Conservation (phyloP, 2,113 vertebrate species). For the Peromyscus californicus region DNA sequence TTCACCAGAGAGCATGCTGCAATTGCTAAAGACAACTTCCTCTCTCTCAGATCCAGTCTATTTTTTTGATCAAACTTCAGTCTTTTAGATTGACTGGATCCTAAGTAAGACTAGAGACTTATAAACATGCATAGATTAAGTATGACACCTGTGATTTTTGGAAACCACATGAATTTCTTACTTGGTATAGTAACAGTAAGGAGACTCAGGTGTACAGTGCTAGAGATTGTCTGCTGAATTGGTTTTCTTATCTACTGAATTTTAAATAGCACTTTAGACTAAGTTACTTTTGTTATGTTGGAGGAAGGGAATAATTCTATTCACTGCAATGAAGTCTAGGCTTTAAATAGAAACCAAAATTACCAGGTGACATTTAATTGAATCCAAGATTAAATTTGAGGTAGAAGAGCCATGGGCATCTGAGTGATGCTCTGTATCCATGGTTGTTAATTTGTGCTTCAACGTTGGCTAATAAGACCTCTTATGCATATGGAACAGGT, state of each 20-base stretch:
- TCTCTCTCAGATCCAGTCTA: background rate
- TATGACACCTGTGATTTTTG: background rate
- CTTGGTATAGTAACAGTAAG: background rate
- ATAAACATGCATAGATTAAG: background rate
- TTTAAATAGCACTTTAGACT: constrained; percentile 48
- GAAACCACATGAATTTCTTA: background rate
- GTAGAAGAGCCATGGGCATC: background rate
- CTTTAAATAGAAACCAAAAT: constrained; percentile 54
- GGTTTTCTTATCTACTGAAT: constrained; percentile 56
- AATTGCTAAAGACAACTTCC: background rate
- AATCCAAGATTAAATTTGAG: background rate
- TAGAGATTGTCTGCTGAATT: background rate
- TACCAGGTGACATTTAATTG: constrained; percentile 45
- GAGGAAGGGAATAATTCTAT: constrained; percentile 37
- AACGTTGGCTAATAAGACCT: background rate
- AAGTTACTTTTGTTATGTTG: background rate
- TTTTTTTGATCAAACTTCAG: background rate
- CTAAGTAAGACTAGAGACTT: background rate
- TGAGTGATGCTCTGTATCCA: background rate
- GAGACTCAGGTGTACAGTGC: background rate
- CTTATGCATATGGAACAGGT: background rate
- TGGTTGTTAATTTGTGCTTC: constrained; percentile 16
- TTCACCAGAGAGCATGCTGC: background rate
- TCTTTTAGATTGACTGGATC: background rate
- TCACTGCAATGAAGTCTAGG: background rate